A percentile compares a stretch with the other conserved stretches of the same genome.
Evolutionary conservation across 2,888 invertebrate genomes (phyloP).

Genomic region (Euphydryas editha): DNA sequence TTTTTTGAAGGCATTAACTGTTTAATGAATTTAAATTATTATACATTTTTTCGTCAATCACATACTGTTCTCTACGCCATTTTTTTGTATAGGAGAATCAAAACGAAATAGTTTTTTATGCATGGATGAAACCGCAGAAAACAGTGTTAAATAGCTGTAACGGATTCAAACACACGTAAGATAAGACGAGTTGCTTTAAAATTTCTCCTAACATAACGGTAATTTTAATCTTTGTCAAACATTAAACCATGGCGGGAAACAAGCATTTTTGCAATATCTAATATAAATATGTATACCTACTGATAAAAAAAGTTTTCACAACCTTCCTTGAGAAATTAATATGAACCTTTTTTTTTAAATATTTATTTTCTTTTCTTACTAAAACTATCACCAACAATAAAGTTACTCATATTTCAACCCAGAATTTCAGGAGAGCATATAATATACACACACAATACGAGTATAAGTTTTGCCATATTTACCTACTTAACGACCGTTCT

Average conservation of each 20-base stretch:
- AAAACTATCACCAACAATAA: no score
- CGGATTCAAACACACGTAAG: slow-evolving; percentile 7
- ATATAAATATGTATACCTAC: slow-evolving; percentile 46
- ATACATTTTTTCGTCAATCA: no score
- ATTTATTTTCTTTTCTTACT: no score
- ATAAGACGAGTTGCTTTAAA: slow-evolving; percentile 4
- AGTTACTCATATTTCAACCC: no score
- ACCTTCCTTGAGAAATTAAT: slow-evolving; percentile 16
- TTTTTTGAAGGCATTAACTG: no score
- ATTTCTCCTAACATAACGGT: slow-evolving; percentile 11
- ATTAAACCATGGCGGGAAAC: slow-evolving; percentile 45
- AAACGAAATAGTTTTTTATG: not conserved
- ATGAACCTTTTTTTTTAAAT: not conserved
- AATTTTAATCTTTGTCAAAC: slow-evolving; percentile 6
- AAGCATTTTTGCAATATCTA: slow-evolving; percentile 44
- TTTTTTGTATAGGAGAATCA: not conserved
- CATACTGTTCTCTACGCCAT: not conserved
- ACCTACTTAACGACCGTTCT: no score
- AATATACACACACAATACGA: no score
- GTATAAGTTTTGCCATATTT: no score
- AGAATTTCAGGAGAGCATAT: no score
- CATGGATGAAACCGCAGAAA: not conserved
- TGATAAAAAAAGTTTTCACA: slow-evolving; percentile 29
- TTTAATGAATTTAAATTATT: no score
- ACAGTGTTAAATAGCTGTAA: slow-evolving; percentile 11